A percentile compares a stretch with the other conserved stretches of the same genome.
phyloP scores from a whole-genome alignment of 2,113 vertebrate genomes.

The Callipepla squamata region DNA sequence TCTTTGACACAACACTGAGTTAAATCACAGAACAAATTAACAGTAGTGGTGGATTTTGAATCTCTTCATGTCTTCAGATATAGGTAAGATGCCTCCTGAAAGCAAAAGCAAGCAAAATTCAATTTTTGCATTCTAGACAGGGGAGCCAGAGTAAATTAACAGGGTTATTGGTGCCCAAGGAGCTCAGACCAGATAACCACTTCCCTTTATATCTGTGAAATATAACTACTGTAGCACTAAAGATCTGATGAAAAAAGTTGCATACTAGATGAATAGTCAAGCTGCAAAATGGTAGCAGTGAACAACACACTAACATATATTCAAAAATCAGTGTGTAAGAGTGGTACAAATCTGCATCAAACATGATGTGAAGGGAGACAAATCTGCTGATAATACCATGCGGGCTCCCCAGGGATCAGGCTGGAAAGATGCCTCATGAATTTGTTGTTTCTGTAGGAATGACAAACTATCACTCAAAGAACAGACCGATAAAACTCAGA shows the following conservation, averaged over 20 bases:
- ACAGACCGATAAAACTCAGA: background rate
- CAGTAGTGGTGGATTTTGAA: background rate
- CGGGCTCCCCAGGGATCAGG: background rate
- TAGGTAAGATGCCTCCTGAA: background rate
- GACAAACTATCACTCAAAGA: background rate
- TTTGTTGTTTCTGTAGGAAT: fast-evolving
- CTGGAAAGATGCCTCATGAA: background rate
- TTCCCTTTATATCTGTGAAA: background rate
- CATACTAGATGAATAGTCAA: background rate
- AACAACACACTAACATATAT: background rate
- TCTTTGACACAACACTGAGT: background rate
- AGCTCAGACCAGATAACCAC: background rate
- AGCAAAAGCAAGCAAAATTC: background rate
- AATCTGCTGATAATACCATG: background rate
- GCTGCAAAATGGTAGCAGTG: background rate
- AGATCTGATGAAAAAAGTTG: background rate
- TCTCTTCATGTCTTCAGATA: background rate
- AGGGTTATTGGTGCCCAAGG: background rate
- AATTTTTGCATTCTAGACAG: background rate
- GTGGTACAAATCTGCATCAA: background rate
- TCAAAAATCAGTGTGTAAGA: background rate
- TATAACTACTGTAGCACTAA: background rate
- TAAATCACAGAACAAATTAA: background rate
- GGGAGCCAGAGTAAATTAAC: background rate
- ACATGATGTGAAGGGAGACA: background rate